Conservation (phyloP, 2,888 invertebrate genomes). For the Rhamnusium bicolor region DNA sequence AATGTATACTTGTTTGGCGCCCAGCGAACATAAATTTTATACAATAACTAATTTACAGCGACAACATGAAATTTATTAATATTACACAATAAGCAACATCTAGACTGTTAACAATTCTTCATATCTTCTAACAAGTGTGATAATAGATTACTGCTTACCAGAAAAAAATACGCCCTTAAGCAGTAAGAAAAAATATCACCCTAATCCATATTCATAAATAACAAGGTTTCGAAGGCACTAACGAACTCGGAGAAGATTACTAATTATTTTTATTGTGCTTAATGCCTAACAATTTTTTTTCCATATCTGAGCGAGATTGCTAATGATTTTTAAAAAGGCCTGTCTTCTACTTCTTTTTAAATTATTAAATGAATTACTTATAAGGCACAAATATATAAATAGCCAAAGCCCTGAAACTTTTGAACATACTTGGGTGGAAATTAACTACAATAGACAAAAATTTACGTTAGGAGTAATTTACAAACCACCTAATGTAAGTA, state of each 20-base stretch:
- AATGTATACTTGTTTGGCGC: slow-evolving; percentile 23
- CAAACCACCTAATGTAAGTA: too few relatives aligned
- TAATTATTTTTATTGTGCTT: too few relatives aligned
- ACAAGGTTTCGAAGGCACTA: not conserved
- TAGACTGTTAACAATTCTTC: slow-evolving; percentile 26
- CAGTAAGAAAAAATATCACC: not conserved
- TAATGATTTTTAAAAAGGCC: too few relatives aligned
- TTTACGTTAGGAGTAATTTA: too few relatives aligned
- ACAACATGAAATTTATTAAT: slow-evolving; percentile 33
- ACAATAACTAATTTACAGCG: slow-evolving; percentile 33
- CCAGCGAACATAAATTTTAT: slow-evolving; percentile 29
- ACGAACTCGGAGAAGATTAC: not conserved
- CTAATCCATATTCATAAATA: slow-evolving; percentile 12
- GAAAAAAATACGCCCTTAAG: slow-evolving; percentile 1
- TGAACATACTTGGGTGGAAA: too few relatives aligned
- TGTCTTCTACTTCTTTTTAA: too few relatives aligned
- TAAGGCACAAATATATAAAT: too few relatives aligned
- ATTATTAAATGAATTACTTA: too few relatives aligned
- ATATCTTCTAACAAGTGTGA: slow-evolving; percentile 10
- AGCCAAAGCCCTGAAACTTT: too few relatives aligned
- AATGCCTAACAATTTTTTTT: too few relatives aligned
- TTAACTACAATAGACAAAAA: too few relatives aligned
- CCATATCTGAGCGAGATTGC: too few relatives aligned
- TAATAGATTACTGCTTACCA: slow-evolving; percentile 16
- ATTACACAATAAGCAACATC: slow-evolving; percentile 28